Percentiles rank a stretch among this genome's conserved stretches.
phyloP scores from a whole-genome alignment of 1,140 invertebrate genomes.

The Meloidogyne chitwoodi region DNA sequence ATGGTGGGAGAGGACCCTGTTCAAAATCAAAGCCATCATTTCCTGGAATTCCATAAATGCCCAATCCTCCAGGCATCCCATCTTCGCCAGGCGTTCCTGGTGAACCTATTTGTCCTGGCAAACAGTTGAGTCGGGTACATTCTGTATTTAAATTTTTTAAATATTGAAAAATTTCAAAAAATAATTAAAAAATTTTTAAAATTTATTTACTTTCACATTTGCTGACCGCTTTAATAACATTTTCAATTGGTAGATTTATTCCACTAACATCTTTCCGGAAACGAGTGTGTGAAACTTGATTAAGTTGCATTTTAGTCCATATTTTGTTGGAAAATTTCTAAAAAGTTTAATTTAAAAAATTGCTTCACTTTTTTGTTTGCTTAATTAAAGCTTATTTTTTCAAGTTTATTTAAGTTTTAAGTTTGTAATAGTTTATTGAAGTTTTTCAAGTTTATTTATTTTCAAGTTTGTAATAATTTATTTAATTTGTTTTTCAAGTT shows the following conservation, averaged over 20 bases:
- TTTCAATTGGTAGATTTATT: background rate
- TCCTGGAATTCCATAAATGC: conserved; percentile 14
- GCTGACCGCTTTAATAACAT: background rate
- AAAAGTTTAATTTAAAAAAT: background rate
- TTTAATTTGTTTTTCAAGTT: background rate
- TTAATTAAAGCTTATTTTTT: background rate
- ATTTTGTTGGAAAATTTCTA: background rate
- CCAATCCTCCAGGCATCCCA: conserved; percentile 18
- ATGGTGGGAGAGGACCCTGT: background rate
- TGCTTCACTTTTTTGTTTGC: background rate
- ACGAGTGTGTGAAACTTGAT: background rate
- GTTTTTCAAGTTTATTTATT: background rate
- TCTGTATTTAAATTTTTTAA: background rate
- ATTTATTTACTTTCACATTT: background rate
- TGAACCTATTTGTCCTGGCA: conserved; percentile 13
- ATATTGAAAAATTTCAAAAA: too few species aligned
- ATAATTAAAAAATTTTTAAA: background rate
- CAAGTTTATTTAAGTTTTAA: background rate
- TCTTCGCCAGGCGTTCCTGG: conserved; percentile 17
- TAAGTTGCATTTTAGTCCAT: background rate
- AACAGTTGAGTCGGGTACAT: conserved; percentile 19
- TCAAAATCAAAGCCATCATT: conserved; percentile 15
- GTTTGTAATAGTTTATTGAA: background rate
- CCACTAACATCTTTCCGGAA: background rate
- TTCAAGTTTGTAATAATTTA: background rate